These are phyloP conservation scores for Tragulus kanchil DNA, from an alignment of 2,113 vertebrate genomes.

Conservation along the genomic window DNA sequence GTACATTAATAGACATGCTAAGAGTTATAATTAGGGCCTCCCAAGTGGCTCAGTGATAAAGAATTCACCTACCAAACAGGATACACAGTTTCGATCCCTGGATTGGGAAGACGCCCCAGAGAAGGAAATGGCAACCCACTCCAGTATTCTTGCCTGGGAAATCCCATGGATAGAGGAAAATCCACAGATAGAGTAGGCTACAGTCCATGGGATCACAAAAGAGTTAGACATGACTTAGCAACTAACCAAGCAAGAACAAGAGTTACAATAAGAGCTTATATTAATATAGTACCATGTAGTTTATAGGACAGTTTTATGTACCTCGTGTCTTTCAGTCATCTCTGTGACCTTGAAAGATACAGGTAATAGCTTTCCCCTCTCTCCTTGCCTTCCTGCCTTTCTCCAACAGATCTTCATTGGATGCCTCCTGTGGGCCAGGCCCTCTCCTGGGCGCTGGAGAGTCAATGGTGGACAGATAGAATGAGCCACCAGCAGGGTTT, in stretches of 20 bases:
- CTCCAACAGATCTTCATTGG: background rate
- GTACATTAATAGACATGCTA: background rate
- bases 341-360: constrained; percentile 50
- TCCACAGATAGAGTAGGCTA: background rate
- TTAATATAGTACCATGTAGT: background rate
- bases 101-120: background rate
- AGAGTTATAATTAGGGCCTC: background rate
- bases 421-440: background rate
- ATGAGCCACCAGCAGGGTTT: background rate
- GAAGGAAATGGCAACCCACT: background rate
- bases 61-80: background rate
- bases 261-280: background rate
- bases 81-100: background rate
- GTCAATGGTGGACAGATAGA: background rate
- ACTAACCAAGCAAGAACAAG: background rate
- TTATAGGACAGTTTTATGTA: background rate
- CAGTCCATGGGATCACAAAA: background rate
- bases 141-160: background rate
- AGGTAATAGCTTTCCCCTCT: background rate
- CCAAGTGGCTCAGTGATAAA: background rate
- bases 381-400: background rate
- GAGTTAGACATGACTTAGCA: background rate
- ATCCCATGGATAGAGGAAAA: background rate
- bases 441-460: background rate
- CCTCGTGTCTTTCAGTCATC: constrained; percentile 28